Conservation (phyloP, 2,888 invertebrate genomes). For the Globia sparganii region DNA sequence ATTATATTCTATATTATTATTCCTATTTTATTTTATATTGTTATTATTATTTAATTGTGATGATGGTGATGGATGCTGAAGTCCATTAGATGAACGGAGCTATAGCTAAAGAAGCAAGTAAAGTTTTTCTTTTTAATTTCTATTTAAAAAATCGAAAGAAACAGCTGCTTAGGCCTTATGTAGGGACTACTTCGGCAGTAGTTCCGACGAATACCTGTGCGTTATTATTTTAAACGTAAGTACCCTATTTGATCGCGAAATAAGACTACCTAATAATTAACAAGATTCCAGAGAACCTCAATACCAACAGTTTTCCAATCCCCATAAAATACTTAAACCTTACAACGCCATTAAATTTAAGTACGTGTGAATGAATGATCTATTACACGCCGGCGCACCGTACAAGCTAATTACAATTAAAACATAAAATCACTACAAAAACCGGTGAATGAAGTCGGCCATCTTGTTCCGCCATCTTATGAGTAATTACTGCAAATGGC, state of each 20-base stretch:
- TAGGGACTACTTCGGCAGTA: not conserved
- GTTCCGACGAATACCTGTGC: constrained; percentile 9
- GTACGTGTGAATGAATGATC: constrained; percentile 61
- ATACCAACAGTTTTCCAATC: constrained; percentile 21
- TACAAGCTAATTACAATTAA: constrained; percentile 64
- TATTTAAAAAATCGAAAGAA: not conserved
- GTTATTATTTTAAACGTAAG: constrained; percentile 38
- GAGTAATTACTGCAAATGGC: constrained; percentile 85
- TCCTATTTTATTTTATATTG: too few species aligned
- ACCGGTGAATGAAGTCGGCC: constrained; percentile 76
- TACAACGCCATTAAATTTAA: constrained; percentile 50
- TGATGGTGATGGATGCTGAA: not conserved
- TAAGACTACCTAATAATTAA: constrained; percentile 33
- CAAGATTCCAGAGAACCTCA: constrained; percentile 31
- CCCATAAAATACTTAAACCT: constrained; percentile 48
- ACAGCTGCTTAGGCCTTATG: not conserved
- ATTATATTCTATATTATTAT: too few species aligned
- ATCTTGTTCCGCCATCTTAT: constrained; percentile 83
- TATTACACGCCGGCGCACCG: constrained; percentile 52
- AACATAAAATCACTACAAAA: constrained; percentile 76
- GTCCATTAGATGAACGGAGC: not conserved
- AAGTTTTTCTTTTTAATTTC: not conserved
- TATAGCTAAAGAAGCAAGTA: not conserved
- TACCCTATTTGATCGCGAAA: constrained; percentile 4
- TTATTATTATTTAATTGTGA: too few species aligned